Conservation (phyloP, 2,888 invertebrate species). For the Bhutanitis thaidina region DNA sequence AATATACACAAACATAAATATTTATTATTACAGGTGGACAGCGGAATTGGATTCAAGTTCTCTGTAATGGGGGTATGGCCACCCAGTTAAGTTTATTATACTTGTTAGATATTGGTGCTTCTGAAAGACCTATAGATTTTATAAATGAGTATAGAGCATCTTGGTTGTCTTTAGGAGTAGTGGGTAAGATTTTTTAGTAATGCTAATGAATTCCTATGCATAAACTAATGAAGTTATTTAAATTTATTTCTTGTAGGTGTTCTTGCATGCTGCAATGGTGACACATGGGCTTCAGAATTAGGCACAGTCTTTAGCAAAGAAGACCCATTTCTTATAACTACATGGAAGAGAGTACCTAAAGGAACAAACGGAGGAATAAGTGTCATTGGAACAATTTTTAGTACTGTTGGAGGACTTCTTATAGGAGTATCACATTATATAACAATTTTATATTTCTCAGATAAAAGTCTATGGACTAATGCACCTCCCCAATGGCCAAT, state of each 20-base stretch:
- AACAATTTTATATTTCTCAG: conserved; percentile 82
- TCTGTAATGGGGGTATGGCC: conserved; percentile 95
- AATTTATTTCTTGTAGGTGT: conserved; percentile 70
- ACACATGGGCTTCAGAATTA: conserved; percentile 95
- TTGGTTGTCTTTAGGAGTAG: conserved; percentile 89
- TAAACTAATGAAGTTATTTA: no score
- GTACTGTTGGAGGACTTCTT: conserved; percentile 82
- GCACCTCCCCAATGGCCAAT: conserved; percentile 90
- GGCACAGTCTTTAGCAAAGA: conserved; percentile 85
- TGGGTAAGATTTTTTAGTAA: conserved; percentile 72
- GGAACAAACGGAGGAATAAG: conserved; percentile 96
- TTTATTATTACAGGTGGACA: conserved; percentile 84
- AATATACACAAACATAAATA: no score
- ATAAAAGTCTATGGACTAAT: conserved; percentile 72
- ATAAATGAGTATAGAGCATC: conserved; percentile 86
- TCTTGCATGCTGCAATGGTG: conserved; percentile 90
- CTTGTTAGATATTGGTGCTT: conserved; percentile 88
- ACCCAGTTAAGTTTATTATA: conserved; percentile 88
- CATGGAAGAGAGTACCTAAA: conserved; percentile 86
- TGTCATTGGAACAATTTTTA: conserved; percentile 77
- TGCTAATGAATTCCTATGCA: not conserved
- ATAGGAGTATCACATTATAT: conserved; percentile 88
- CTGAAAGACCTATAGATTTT: conserved; percentile 90
- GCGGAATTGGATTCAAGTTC: conserved; percentile 93
- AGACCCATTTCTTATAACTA: conserved; percentile 88